These are phyloP conservation scores for Synanthedon vespiformis DNA, from an alignment of 2,888 invertebrate genomes.

Conservation along the genomic window DNA sequence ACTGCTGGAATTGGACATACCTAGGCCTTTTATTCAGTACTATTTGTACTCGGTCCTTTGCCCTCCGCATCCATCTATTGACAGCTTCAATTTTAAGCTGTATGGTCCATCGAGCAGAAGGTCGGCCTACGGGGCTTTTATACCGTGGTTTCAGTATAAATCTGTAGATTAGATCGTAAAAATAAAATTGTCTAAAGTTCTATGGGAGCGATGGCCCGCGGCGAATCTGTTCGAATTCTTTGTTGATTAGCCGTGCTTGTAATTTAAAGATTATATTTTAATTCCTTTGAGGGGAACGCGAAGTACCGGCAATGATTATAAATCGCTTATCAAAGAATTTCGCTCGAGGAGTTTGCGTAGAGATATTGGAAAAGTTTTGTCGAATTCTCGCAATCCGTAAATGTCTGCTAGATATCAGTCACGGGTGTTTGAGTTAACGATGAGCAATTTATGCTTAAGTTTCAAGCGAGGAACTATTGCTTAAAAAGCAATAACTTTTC, in stretches of 20 bases:
- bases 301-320: conserved; percentile 41
- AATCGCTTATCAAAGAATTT: conserved; percentile 59
- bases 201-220: neutral
- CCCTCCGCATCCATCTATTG: too few relatives aligned
- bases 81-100: too few relatives aligned
- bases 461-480: conserved; percentile 5
- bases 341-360: conserved; percentile 29
- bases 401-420: conserved; percentile 42
- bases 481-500: neutral
- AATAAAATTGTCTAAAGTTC: too few relatives aligned
- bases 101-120: too few relatives aligned
- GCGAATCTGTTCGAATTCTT: conserved; percentile 12
- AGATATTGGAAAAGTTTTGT: conserved; percentile 55
- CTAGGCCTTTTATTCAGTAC: too few relatives aligned
- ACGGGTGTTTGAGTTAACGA: conserved; percentile 29
- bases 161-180: too few relatives aligned
- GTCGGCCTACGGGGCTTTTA: too few relatives aligned
- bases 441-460: conserved; percentile 15
- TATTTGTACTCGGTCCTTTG: too few relatives aligned
- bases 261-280: conserved; percentile 3
- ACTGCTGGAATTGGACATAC: too few relatives aligned
- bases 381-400: conserved; percentile 35
- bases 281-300: neutral
- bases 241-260: conserved; percentile 14
- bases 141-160: too few relatives aligned